Conservation (phyloP, 2,888 invertebrate genomes). For the Chymomyza fuscimana region DNA sequence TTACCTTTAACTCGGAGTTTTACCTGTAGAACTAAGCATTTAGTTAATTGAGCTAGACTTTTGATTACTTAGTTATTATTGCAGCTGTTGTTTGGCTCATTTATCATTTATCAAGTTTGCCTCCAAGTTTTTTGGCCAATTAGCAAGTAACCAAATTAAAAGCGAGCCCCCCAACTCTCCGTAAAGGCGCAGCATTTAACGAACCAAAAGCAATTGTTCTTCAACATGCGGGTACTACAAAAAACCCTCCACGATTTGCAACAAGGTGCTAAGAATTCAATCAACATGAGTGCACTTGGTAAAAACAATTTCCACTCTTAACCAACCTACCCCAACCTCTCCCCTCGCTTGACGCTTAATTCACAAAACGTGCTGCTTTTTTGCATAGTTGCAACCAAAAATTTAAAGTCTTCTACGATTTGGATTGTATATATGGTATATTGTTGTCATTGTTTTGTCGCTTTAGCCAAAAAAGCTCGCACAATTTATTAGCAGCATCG, state of each 20-base stretch:
- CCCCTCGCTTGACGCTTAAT: constrained; percentile 51
- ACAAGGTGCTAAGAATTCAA: constrained; percentile 72
- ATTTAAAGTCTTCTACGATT: constrained; percentile 22
- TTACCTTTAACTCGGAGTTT: not conserved
- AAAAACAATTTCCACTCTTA: constrained; percentile 60
- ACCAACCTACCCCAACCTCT: too few relatives aligned
- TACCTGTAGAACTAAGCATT: not conserved
- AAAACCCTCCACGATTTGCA: constrained; percentile 11
- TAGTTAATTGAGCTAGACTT: constrained; percentile 55
- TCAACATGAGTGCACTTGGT: constrained; percentile 38
- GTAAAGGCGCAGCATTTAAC: not conserved
- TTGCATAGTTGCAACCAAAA: constrained; percentile 50
- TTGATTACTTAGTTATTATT: constrained; percentile 34
- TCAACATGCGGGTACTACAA: not conserved
- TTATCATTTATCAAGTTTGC: not conserved
- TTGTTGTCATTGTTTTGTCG: constrained; percentile 26
- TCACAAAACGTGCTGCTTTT: constrained; percentile 76
- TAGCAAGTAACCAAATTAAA: not conserved
- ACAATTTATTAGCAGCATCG: constrained; percentile 51
- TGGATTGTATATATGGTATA: constrained; percentile 37
- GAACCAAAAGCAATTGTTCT: not conserved
- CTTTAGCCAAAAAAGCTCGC: constrained; percentile 46
- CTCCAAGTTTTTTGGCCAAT: constrained; percentile 1
- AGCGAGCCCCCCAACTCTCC: not conserved
- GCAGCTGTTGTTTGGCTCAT: constrained; percentile 1